Evolutionary conservation across 2,113 vertebrate genomes (phyloP), one percentile per base, ranked within the genome.

Genomic region (Nibea coibor): DNA sequence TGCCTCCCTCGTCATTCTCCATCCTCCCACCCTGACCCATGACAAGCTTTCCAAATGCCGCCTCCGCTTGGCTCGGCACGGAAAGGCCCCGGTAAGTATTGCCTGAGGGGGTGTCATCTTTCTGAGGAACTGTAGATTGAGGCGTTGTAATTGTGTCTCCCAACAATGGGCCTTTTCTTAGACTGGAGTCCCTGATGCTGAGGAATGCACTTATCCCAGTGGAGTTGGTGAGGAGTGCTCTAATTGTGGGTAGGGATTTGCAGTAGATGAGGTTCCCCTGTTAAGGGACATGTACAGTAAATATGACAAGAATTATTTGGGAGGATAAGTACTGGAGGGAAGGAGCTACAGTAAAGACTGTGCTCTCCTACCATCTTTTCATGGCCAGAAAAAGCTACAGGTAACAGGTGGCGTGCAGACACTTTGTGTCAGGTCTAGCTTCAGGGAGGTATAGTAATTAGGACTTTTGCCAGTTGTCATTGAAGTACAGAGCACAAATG

Each of bases 141-240:
- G 50, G 43, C 59, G 48, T 57, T 81, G 69, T 72, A 58, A 81
- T 48, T 76, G 79, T 75, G 72, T 83, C 50, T 78, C 48, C 47
- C 17, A 72, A 92, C 87, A 92, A 88, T 76, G 83, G 76, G 57
- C n/a, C 72, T 83, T 82, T 82, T 91, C 62, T 85, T 28, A 75
- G 77, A 53, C 58, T 63, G 56, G 17, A 42, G 72, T 70, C 62
- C 20, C 75, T 56, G 81, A 74, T 62, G 81, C 80, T 57, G 31
- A 82, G 83, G 85, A 90, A 90, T 86, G 88, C 65, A 83, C 72
- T 88, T 74, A 81, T 77, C 77, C 78, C 75, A 39, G 50, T 11
- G 50, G 57, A 67, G 54, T 12, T 16, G 1, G 35, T 43, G 56
- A 75, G 19, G 20, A 81, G 66, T 1, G 54, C 73, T 79, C 45